Conservation (phyloP, 2,888 invertebrate genomes). For the Andrena camellia region DNA sequence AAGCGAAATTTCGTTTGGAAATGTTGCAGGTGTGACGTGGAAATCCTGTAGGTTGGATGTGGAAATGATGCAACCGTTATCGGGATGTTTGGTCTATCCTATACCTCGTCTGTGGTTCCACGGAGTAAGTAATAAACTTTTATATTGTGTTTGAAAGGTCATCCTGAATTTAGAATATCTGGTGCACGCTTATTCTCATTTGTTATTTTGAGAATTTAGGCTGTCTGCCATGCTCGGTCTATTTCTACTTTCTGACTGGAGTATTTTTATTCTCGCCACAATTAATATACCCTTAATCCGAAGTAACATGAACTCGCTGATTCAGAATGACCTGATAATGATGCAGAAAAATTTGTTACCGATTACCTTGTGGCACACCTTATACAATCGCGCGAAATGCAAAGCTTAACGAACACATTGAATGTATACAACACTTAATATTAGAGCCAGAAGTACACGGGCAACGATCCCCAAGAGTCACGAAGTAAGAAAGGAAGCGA, state of each 20-base stretch:
- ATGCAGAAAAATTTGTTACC: background rate
- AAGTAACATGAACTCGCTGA: background rate
- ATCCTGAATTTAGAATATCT: too few species aligned
- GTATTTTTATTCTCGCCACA: background rate
- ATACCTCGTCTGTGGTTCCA: too few species aligned
- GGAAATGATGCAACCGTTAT: too few species aligned
- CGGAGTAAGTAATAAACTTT: too few species aligned
- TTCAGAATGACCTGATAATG: background rate
- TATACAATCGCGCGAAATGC: conserved; percentile 4
- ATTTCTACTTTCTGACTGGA: background rate
- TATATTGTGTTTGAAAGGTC: too few species aligned
- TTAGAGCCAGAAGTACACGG: conserved; percentile 17
- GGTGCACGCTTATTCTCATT: too few species aligned
- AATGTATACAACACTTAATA: background rate
- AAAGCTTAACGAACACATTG: conserved; percentile 11
- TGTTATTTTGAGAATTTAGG: too few species aligned
- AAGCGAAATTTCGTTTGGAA: too few species aligned
- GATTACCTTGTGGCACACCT: background rate
- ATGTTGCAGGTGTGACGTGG: too few species aligned
- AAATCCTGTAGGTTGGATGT: too few species aligned
- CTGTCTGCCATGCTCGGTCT: background rate
- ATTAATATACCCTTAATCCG: too few species aligned
- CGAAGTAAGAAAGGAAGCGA: background rate
- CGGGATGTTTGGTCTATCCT: too few species aligned
- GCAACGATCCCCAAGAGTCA: conserved; percentile 22